phyloP scores from a whole-genome alignment of 2,113 vertebrate species.

The Phrynosoma platyrhinos region DNA sequence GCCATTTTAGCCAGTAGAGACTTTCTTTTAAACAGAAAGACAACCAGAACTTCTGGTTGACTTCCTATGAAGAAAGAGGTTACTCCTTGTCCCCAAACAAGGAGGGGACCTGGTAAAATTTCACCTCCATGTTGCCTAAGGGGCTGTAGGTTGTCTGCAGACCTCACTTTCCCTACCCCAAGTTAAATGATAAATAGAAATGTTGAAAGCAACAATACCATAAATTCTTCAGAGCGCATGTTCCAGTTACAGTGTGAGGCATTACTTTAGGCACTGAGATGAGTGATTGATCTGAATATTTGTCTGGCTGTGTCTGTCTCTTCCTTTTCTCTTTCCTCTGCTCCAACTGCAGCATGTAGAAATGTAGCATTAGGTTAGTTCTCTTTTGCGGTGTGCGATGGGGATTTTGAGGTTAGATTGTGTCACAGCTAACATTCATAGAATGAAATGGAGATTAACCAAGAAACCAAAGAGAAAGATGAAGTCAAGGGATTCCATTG shows the following conservation, averaged over 20 bases:
- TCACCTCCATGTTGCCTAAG: too few relatives aligned
- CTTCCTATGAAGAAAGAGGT: too few relatives aligned
- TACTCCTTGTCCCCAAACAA: too few relatives aligned
- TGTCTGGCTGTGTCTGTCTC: not conserved
- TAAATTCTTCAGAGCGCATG: constrained; percentile 1
- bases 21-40: too few relatives aligned
- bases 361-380: not conserved
- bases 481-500: constrained; percentile 15
- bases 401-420: not conserved
- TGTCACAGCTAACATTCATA: constrained; percentile 10
- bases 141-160: too few relatives aligned
- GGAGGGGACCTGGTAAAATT: too few relatives aligned
- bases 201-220: not conserved
- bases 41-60: too few relatives aligned
- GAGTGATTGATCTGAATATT: not conserved
- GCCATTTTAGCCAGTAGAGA: too few relatives aligned
- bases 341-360: not conserved
- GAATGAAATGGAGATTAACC: constrained; percentile 5
- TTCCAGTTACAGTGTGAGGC: not conserved
- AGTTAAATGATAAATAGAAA: constrained; percentile 13
- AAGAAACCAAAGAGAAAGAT: not conserved
- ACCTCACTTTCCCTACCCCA: too few relatives aligned
- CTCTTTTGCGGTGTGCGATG: not conserved
- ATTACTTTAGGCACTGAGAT: not conserved
- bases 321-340: not conserved